Evolutionary conservation across 2,888 invertebrate genomes (phyloP), one percentile per base, ranked within the genome.

Genomic region (Phytoseiulus persimilis): DNA sequence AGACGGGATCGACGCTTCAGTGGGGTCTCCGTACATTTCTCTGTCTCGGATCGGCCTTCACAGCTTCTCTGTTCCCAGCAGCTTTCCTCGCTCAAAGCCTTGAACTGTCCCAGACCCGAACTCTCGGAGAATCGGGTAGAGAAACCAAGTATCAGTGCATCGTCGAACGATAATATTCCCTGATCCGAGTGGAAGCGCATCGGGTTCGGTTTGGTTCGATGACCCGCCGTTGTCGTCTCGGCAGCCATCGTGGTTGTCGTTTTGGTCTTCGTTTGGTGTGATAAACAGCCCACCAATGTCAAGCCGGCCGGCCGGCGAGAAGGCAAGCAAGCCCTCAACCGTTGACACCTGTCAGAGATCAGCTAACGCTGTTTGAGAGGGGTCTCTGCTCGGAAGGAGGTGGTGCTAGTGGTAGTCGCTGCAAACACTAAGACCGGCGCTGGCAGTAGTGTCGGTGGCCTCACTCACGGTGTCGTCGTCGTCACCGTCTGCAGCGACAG

Each of bases 191-290:
- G 18, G 18, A 28, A 65, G 65, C 65, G 14, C 65, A 28, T 28
- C 28, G 23, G 65, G 65, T 65, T 65, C 65, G 65, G 65, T 65
- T 65, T 65, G 28, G 65, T 65, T 65, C 65, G 65, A 65, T 65
- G 65, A 65, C 65, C 65, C 28, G 39, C 65, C 65, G 65, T 65
- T 65, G 65, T 65, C 65, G 65, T 65, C 65, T 65, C 18, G 65
- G 65, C 65, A 18, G 65, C 65, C 23, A 23, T 65, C 65, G 65
- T 65, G 28, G 65, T 28, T 65, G 65, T 65, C 65, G 65, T 65
- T 65, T 65, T 65, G 65, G 65, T 65, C 65, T 65, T 65, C 65
- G 65, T 65, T 65, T 65, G 65, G 65, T 65, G 65, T 65, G 65
- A 65, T 65, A 28, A 65, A 65, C 65, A 65, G 65, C 65, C 11